Evolutionary conservation across 2,797 vertebrate species (phyloP).

Genomic region (Hydrophis major): DNA sequence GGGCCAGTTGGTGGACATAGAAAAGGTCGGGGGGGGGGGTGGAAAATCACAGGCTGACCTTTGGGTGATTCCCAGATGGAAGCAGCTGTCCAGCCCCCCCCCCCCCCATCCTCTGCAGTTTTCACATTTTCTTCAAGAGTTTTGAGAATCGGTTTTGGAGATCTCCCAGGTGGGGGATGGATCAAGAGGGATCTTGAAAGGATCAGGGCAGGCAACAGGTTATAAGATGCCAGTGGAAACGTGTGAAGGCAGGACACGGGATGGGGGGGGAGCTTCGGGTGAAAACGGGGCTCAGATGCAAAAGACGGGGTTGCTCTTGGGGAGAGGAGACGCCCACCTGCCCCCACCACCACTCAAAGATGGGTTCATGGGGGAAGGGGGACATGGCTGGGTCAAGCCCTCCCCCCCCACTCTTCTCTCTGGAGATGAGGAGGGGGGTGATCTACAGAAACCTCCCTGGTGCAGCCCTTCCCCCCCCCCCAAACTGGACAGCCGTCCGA

Average conservation of each 20-base stretch:
- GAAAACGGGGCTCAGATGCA: neutral
- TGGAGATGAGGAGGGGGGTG: neutral
- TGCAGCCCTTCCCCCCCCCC: neutral
- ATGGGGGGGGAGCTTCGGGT: neutral
- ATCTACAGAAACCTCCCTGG: neutral
- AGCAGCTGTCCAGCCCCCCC: too few species aligned
- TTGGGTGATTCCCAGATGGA: neutral
- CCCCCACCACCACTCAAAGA: too few species aligned
- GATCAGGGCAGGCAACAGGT: neutral
- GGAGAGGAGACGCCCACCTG: neutral
- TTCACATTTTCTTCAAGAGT: neutral
- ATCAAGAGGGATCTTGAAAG: neutral
- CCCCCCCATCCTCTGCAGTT: neutral
- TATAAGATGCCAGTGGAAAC: neutral
- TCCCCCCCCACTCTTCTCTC: too few species aligned
- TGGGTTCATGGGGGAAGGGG: neutral
- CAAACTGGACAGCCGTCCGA: neutral
- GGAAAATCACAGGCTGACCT: neutral
- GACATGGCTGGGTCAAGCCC: fast-evolving
- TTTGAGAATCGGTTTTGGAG: neutral
- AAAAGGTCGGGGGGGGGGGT: neutral
- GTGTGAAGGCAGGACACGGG: neutral
- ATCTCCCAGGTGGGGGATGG: neutral
- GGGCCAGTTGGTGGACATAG: neutral
- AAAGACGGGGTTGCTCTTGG: neutral